Base-by-base conservation (phyloP, 2,888 invertebrate species). In the Malacosoma neustria region DNA sequence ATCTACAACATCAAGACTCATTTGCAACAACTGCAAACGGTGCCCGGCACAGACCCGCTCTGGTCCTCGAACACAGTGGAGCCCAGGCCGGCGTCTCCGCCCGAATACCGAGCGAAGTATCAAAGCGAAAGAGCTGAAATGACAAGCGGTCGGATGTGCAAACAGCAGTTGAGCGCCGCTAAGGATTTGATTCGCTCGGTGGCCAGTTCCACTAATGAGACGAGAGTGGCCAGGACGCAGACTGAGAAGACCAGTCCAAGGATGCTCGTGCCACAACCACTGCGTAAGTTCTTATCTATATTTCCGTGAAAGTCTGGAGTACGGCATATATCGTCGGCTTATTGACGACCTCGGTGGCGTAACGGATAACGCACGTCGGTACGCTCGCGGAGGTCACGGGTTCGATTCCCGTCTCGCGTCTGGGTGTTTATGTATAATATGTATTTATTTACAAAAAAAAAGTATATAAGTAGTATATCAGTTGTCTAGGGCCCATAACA, bases 1-100 rank as follows among this genome's bases (percentile, higher is more conserved):
- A 88, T 91, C 55, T 90, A 86, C 67, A 90, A 90, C 64, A 89
- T 91, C 39, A 73, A 88, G 47, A 69, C 63, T 3, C 85, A 82
- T 40, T 48, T 72, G 4, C 64, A 60, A 11, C 80, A 76, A 40
- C 54, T 76, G 36, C 59, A 67, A 32, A 45, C 60, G 0, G 57
- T 63, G 4, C 51, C 73, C 0, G 64, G 64, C 22, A 42, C 54
- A 1, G 76, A 79, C 30, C 53, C 75, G 13, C 66, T 80, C 7
- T 81, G 82, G 82, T 60, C 72, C 1, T 38, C 64, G 4, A 64
- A 47, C 35, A 37, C 52, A 1, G 63, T 57, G 13, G 77, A 77
- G 22, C 51, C 57, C 0, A 47, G 67, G 2, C 74, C 80, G 0
- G 41, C 43, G 0, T 57, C 73, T 4, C 80, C 77, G 0, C 79